These are phyloP conservation scores for Brachionus angularis DNA, from an alignment of 1,140 invertebrate genomes.

Conservation along the genomic window DNA sequence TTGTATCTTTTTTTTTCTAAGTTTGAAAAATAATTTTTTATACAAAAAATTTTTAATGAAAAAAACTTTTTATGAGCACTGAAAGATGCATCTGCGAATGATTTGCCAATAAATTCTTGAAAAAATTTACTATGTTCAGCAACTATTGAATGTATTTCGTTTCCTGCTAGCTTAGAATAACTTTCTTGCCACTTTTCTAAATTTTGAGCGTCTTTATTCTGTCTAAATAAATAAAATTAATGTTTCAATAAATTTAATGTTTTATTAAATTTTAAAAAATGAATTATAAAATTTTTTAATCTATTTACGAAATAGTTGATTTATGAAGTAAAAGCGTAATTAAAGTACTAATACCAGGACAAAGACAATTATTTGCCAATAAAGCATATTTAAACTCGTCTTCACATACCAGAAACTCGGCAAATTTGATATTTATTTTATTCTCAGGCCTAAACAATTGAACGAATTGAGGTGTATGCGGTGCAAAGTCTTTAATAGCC, in stretches of 20 bases:
- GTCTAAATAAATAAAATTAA: no score
- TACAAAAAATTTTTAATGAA: not conserved
- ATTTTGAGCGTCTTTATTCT: not conserved
- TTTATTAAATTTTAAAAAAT: not conserved
- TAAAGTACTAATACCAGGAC: conserved; percentile 30
- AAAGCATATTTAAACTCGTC: conserved; percentile 44
- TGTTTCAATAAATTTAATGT: not conserved
- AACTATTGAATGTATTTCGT: conserved; percentile 42
- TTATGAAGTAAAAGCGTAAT: conserved; percentile 38
- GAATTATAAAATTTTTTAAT: not conserved
- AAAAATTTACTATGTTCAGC: conserved; percentile 41
- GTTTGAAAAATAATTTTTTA: not conserved
- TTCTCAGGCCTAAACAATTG: conserved; percentile 42
- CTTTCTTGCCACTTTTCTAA: conserved; percentile 36
- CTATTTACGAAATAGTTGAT: conserved; percentile 32
- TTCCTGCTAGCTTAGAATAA: conserved; percentile 33
- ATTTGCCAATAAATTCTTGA: conserved; percentile 37
- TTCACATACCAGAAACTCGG: conserved; percentile 38
- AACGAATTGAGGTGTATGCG: conserved; percentile 32
- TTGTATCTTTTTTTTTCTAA: not conserved
- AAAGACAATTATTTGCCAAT: conserved; percentile 40
- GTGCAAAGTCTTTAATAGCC: conserved; percentile 43
- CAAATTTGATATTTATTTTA: conserved; percentile 39
- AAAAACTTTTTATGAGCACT: conserved; percentile 37
- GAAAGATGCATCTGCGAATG: conserved; percentile 14